A percentile compares a stretch with the other conserved stretches of the same genome.
phyloP scores from a whole-genome alignment of 1,140 invertebrate genomes.

The Drosophila paulistorum region DNA sequence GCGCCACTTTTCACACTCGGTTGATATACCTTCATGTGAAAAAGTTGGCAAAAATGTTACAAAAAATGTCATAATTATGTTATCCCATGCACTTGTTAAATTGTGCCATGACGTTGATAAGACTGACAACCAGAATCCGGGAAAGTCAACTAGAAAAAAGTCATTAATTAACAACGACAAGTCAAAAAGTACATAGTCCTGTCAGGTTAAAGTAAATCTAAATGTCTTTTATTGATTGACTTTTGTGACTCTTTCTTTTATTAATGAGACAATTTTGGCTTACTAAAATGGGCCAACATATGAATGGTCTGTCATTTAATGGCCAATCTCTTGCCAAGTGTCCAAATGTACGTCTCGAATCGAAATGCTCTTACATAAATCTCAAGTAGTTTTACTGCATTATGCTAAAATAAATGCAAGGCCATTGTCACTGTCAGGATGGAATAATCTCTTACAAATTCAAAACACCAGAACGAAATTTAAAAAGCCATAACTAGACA shows the following conservation, averaged over 20 bases:
- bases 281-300: not conserved
- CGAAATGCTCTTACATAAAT: not conserved
- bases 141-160: not conserved
- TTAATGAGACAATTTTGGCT: not conserved
- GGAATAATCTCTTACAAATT: not conserved
- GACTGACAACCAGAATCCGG: slow-evolving; percentile 3
- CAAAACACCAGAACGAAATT: no score
- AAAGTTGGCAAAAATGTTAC: not conserved
- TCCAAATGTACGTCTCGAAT: not conserved
- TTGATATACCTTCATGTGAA: slow-evolving; percentile 34
- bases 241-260: not conserved
- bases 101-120: slow-evolving; percentile 22
- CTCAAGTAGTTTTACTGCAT: not conserved
- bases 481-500: no score
- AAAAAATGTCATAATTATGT: slow-evolving; percentile 31
- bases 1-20: slow-evolving; percentile 26
- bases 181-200: slow-evolving; percentile 12
- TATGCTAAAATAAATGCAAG: not conserved
- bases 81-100: slow-evolving; percentile 19
- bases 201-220: not conserved
- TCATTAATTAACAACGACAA: slow-evolving; percentile 9
- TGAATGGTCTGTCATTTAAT: not conserved
- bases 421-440: not conserved
- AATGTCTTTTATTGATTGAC: not conserved
- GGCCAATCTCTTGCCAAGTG: not conserved